Percentiles rank a stretch among this genome's conserved stretches.
These are phyloP conservation scores for Heteropelma amictum DNA, from an alignment of 2,888 invertebrate species.

Conservation along the genomic window DNA sequence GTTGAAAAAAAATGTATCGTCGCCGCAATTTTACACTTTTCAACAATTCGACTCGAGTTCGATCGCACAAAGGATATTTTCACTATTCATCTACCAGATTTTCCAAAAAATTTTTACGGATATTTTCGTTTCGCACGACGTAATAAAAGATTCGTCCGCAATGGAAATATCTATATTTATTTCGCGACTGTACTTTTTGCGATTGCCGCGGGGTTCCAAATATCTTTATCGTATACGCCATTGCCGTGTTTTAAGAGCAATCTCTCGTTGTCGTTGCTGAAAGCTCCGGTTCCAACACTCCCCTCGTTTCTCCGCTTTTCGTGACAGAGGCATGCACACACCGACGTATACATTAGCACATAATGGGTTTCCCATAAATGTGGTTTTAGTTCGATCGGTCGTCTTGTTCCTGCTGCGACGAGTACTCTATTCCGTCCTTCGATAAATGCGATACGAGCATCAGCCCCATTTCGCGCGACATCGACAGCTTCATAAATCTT, in stretches of 20 bases:
- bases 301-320: not conserved
- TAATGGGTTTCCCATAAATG: not conserved
- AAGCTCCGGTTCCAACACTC: constrained; percentile 27
- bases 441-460: not conserved
- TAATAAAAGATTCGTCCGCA: not conserved
- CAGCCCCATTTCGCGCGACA: too few relatives aligned
- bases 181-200: not conserved
- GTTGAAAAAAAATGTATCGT: too few relatives aligned
- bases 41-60: too few relatives aligned
- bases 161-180: constrained; percentile 1
- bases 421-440: not conserved
- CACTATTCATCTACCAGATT: too few relatives aligned
- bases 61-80: too few relatives aligned
- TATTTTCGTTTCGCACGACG: not conserved
- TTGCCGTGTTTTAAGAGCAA: constrained; percentile 52
- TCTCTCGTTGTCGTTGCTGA: constrained; percentile 55
- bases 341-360: too few relatives aligned
- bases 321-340: not conserved
- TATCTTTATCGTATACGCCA: constrained; percentile 49
- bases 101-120: too few relatives aligned
- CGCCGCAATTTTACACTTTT: too few relatives aligned
- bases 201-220: constrained; percentile 27
- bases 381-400: constrained; percentile 16
- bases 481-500: not conserved
- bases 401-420: constrained; percentile 6